phyloP scores from a whole-genome alignment of 1,140 invertebrate genomes.

The Drosophila fuyamai region DNA sequence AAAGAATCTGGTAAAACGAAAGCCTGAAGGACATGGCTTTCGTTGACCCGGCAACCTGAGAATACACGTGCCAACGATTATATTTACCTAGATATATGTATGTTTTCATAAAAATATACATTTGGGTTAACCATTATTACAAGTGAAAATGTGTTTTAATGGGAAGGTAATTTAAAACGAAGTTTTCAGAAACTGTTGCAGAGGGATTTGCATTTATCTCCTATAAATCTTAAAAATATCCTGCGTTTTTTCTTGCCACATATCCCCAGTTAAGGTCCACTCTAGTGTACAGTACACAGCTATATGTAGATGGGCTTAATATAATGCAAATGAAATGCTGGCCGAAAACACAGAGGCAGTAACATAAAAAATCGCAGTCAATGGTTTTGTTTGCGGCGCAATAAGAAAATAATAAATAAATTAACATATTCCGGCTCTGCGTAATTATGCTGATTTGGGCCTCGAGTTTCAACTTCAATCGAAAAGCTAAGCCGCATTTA shows the following conservation, averaged over 20 bases:
- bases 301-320: slow-evolving; percentile 32
- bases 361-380: background rate
- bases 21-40: background rate
- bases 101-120: background rate
- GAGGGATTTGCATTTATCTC: no score
- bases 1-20: background rate
- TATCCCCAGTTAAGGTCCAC: background rate
- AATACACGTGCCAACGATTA: slow-evolving; percentile 32
- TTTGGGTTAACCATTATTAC: background rate
- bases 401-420: slow-evolving; percentile 55
- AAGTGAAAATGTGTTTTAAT: background rate
- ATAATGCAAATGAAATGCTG: slow-evolving; percentile 67
- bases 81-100: slow-evolving; percentile 5
- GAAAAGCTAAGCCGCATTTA: slow-evolving; percentile 44
- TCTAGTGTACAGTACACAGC: background rate
- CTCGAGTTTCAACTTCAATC: slow-evolving; percentile 28
- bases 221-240: no score
- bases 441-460: slow-evolving; percentile 15
- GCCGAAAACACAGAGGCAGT: slow-evolving; percentile 20
- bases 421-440: slow-evolving; percentile 12
- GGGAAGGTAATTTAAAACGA: background rate
- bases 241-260: background rate
- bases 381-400: slow-evolving; percentile 17
- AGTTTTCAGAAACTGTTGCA: background rate
- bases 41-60: slow-evolving; percentile 32